phyloP scores from a whole-genome alignment of 1,140 invertebrate genomes.

The Papilio glaucus region DNA sequence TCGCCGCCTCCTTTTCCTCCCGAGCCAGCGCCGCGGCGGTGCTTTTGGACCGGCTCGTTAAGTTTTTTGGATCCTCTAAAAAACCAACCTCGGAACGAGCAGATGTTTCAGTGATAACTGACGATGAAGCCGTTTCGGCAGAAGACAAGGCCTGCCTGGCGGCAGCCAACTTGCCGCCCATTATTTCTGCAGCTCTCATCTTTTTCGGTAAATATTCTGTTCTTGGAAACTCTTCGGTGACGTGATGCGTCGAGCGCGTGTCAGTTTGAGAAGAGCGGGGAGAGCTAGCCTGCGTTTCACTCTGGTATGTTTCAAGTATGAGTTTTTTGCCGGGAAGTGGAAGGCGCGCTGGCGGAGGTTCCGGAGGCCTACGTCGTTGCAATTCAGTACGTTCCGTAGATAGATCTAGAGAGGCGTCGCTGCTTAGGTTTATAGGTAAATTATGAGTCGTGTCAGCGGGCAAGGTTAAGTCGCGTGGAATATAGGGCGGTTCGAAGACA shows the following conservation, averaged over 20 bases:
- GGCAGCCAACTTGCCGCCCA: slow-evolving; percentile 71
- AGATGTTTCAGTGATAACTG: slow-evolving; percentile 48
- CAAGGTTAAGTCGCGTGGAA: slow-evolving; percentile 61
- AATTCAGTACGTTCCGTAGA: slow-evolving; percentile 68
- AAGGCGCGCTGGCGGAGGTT: slow-evolving; percentile 63
- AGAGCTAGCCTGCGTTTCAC: slow-evolving; percentile 64
- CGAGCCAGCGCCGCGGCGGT: slow-evolving; percentile 81
- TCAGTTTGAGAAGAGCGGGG: slow-evolving; percentile 53
- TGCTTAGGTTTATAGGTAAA: slow-evolving; percentile 77
- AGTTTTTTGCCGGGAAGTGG: slow-evolving; percentile 81
- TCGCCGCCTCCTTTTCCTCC: slow-evolving; percentile 79
- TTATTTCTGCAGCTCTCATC: slow-evolving; percentile 80
- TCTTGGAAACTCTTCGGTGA: slow-evolving; percentile 58
- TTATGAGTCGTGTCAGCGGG: slow-evolving; percentile 61
- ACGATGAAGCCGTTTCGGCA: slow-evolving; percentile 45
- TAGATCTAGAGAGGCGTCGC: slow-evolving; percentile 70
- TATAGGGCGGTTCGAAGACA: slow-evolving; percentile 64
- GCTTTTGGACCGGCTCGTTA: slow-evolving; percentile 79
- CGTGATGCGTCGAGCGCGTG: slow-evolving; percentile 41
- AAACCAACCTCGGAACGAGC: slow-evolving; percentile 73
- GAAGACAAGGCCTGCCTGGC: slow-evolving; percentile 50
- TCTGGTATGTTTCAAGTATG: slow-evolving; percentile 80
- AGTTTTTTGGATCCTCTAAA: slow-evolving; percentile 83
- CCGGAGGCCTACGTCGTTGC: slow-evolving; percentile 68
- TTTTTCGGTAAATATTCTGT: slow-evolving; percentile 79